Evolutionary conservation across 2,113 vertebrate genomes (phyloP).

Genomic region (Machaerirhynchus nigripectus): DNA sequence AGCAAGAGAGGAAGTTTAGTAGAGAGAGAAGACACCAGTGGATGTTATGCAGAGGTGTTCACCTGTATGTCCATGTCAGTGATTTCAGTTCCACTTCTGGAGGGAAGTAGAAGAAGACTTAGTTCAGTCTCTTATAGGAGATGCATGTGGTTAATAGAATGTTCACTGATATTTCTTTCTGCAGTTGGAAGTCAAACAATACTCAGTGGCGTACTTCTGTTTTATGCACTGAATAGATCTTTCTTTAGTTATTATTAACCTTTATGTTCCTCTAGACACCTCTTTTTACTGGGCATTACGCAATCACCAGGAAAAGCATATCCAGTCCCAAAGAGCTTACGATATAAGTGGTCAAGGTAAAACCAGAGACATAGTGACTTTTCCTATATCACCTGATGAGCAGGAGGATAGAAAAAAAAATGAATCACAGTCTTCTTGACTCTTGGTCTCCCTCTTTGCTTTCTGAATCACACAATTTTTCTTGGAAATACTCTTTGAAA

Average conservation of each 20-base stretch:
- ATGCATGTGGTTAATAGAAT: not conserved
- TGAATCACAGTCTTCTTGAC: not conserved
- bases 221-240: not conserved
- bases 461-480: not conserved
- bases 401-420: not conserved
- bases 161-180: not conserved
- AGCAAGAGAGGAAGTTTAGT: not conserved
- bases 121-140: not conserved
- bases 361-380: not conserved
- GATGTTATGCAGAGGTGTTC: not conserved
- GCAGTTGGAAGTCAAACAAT: not conserved
- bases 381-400: not conserved
- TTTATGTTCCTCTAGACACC: not conserved
- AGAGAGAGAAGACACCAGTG: not conserved
- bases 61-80: not conserved
- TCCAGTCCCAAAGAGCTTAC: rapidly evolving
- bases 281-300: not conserved
- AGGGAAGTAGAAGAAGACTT: not conserved
- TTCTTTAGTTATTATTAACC: not conserved
- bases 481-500: not conserved
- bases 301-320: not conserved
- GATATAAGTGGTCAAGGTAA: not conserved
- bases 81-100: not conserved
- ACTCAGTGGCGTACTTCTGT: not conserved
- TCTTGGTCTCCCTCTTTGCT: not conserved